Evolutionary conservation across 2,888 invertebrate genomes (phyloP).

Genomic region (Lissocephala sabroskyi): DNA sequence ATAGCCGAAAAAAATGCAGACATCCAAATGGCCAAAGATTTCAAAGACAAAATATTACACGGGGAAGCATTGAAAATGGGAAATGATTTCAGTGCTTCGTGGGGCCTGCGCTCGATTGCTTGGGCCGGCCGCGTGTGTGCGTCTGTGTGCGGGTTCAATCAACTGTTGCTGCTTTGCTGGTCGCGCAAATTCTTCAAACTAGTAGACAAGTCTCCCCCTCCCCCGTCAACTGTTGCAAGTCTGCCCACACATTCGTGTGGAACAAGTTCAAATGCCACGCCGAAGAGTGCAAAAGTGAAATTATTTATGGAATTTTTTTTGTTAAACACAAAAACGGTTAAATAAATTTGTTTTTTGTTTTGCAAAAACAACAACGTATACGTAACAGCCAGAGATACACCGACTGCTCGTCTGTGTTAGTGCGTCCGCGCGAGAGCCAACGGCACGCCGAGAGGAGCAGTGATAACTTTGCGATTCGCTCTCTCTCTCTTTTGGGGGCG

Average conservation of each 20-base stretch:
- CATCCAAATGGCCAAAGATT: too few relatives aligned
- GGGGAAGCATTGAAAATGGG: too few relatives aligned
- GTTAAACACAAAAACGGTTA: conserved; percentile 16
- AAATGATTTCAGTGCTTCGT: conserved; percentile 48
- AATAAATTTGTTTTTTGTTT: conserved; percentile 30
- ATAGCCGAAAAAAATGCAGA: too few relatives aligned
- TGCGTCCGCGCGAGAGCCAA: conserved; percentile 11
- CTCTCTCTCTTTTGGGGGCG: conserved; percentile 14
- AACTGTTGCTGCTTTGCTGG: conserved; percentile 25
- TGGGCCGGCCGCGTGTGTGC: conserved; percentile 8
- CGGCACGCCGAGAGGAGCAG: conserved; percentile 5
- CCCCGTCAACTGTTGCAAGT: conserved; percentile 2
- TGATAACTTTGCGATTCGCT: conserved; percentile 40
- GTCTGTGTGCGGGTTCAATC: conserved; percentile 40
- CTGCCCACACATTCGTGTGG: too few relatives aligned
- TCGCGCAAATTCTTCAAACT: conserved; percentile 13
- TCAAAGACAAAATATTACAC: too few relatives aligned
- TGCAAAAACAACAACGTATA: conserved; percentile 59
- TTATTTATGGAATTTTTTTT: conserved; percentile 30
- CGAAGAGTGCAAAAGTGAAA: background rate
- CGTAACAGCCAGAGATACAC: conserved; percentile 34
- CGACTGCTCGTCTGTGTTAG: conserved; percentile 14
- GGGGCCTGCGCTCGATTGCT: conserved; percentile 12
- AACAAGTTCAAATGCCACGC: background rate
- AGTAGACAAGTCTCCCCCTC: conserved; percentile 14